A percentile compares a stretch with the other conserved stretches of the same genome.
phyloP scores from a whole-genome alignment of 2,888 invertebrate genomes.

The Drosophila kambysellisi region DNA sequence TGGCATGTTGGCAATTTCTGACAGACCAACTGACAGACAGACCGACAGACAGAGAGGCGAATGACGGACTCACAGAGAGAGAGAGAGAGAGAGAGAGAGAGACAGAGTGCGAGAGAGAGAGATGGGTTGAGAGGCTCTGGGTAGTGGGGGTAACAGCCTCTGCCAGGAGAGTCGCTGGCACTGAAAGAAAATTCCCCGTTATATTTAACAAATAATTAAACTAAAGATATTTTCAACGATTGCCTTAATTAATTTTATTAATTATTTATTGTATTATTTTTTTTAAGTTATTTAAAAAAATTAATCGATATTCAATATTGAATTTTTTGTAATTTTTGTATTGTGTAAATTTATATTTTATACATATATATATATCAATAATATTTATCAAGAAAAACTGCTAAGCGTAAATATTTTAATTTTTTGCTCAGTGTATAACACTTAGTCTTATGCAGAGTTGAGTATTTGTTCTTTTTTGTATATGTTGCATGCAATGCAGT shows the following conservation, averaged over 20 bases:
- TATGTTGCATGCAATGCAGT: slow-evolving; percentile 65
- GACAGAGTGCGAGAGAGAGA: slow-evolving; percentile 12
- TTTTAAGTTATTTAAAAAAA: neutral
- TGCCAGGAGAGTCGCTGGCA: neutral
- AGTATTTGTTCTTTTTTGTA: slow-evolving; percentile 14
- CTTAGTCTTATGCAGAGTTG: slow-evolving; percentile 45
- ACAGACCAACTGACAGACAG: slow-evolving; percentile 67
- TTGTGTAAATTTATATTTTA: neutral
- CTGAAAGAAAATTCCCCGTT: neutral
- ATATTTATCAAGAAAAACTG: too few relatives aligned
- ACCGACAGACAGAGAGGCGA: slow-evolving; percentile 15
- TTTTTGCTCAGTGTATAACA: slow-evolving; percentile 49
- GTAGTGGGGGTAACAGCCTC: slow-evolving; percentile 5
- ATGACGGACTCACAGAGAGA: slow-evolving; percentile 39
- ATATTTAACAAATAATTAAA: neutral
- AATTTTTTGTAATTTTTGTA: neutral
- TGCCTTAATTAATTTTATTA: neutral
- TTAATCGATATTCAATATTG: too few relatives aligned
- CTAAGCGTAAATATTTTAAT: fast-evolving
- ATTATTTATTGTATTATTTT: neutral
- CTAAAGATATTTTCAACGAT: neutral
- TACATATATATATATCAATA: neutral
- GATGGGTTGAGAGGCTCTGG: slow-evolving; percentile 39
- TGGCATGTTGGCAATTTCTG: slow-evolving; percentile 83
- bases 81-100: slow-evolving; percentile 23